Evolutionary conservation across 2,113 vertebrate species (phyloP), one percentile per base, ranked within the genome.

Genomic region (Bolborhynchus lineola): DNA sequence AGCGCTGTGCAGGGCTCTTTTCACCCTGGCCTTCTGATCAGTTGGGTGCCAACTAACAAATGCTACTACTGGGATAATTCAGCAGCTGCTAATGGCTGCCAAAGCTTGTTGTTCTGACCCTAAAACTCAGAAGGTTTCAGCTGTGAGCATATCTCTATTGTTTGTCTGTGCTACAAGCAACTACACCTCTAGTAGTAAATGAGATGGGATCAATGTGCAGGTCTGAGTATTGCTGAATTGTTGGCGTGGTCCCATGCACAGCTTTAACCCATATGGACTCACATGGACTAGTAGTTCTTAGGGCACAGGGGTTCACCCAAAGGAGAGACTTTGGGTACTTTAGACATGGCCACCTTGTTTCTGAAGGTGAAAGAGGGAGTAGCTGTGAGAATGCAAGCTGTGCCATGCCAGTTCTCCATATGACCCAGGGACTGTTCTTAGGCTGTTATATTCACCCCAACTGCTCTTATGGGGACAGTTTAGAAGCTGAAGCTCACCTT

Each of bases 221-320:
- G 57, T 70, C 50, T 85, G 68, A 57, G 44, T 47, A 12, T 10
- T 18, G 62, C 57, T 72, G 57, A 64, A 15, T 23, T n/a, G 35
- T n/a, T 39, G 33, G 25, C 2, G 0, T 29, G 42, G 31, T 86
- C n/a, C 44, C 2, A 5, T 53, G 33, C 70, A 18, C 17, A 72
- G 41, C 49, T 47, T 55, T 85, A 21, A 47, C 13, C 31, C 6
- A 2, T 8, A 29, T 0, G 9, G 47, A 12, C 72, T 74, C 0
- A 0, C 23, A 20, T 5, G 67, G 39, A 42, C 20, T 20, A 16
- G 17, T 13, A 20, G 33, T 49, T 55, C 39, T 84, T 55, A 24
- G 37, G n/a, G 31, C 31, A 21, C 37, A 57, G 50, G 46, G 9
- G 6, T 67, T 67, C 86, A 55, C 26, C 57, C 39, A 42, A 33